phyloP scores from a whole-genome alignment of 2,888 invertebrate species.

The Bhutanitis thaidina region DNA sequence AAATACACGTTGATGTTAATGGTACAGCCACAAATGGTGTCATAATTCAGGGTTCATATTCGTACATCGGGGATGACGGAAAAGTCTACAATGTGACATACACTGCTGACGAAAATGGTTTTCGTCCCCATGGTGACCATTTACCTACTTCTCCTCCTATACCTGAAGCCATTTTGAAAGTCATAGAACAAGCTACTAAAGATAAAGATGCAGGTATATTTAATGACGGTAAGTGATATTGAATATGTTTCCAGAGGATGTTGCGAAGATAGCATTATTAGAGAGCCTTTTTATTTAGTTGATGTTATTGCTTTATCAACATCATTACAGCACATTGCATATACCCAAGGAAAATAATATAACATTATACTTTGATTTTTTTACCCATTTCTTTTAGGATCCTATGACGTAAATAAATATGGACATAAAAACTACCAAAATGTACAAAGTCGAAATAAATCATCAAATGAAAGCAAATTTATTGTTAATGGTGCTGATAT shows the following conservation, averaged over 20 bases:
- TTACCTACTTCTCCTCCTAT: slow-evolving; percentile 64
- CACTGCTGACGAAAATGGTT: slow-evolving; percentile 67
- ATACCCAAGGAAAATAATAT: too few relatives aligned
- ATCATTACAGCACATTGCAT: too few relatives aligned
- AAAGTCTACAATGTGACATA: slow-evolving; percentile 54
- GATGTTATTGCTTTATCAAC: too few relatives aligned
- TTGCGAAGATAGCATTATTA: too few relatives aligned
- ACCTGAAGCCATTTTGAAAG: slow-evolving; percentile 55
- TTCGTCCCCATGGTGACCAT: slow-evolving; percentile 58
- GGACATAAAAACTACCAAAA: slow-evolving; percentile 50
- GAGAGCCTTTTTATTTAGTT: too few relatives aligned
- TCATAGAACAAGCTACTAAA: slow-evolving; percentile 51
- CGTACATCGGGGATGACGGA: slow-evolving; percentile 65
- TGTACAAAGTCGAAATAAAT: not conserved
- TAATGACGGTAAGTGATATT: slow-evolving; percentile 60
- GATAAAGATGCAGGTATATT: slow-evolving; percentile 49
- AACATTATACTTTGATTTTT: too few relatives aligned
- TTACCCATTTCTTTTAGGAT: slow-evolving; percentile 42
- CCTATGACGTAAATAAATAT: slow-evolving; percentile 59
- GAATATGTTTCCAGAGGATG: too few relatives aligned
- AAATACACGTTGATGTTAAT: slow-evolving; percentile 60
- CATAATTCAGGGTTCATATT: slow-evolving; percentile 56
- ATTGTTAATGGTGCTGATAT: not conserved
- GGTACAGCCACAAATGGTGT: slow-evolving; percentile 53
- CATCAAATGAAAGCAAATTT: not conserved